Base-by-base conservation (phyloP, 2,888 invertebrate genomes). In the Phengaris arion region DNA sequence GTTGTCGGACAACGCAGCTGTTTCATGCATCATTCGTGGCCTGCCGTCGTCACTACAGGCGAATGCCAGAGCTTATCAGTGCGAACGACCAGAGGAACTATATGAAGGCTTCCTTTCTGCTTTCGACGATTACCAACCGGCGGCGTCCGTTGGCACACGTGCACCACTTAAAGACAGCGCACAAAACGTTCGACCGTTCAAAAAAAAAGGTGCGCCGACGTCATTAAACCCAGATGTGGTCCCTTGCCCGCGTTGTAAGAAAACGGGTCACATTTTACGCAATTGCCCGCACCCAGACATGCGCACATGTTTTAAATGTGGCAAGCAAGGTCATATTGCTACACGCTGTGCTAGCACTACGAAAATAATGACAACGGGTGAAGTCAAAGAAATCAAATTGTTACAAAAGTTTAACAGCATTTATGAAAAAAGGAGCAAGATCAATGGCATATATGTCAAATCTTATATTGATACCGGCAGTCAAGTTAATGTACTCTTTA, bases 11-110 rank as follows among this genome's bases (percentile, higher is more conserved):
- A n/a, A 0, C 6, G 81, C 81, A 0, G 79, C 73, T 0, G 80
- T 83, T 0, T 83, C 82, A 0, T 82, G 82, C 74, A 80, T 83
- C 15, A 81, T 82, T 13, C 74, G 80, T 3, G 82, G 82, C 0
- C 68, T 81, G 51, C 82, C 82, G 0, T 0, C 35, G n/a, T n/a
- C 78, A 2, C 51, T 82, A 6, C 82, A 82, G 74, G 12, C 82
- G 6, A 82, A 82, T 74, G 82, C 82, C 1, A 0, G 80, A 55
- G 81, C 82, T 0, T 82, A 76, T 73, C 80, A 82, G 46, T 83
- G 82, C 51, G 69, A 78, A 2, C 57, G 77, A 5, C 82, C 82
- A 0, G 81, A 80, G 0, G 81, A 81, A 57, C 54, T 82, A 0
- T 81, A 81, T 55, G 79, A 80, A 77, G 78, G 77, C 0, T 81